Evolutionary conservation across 1,140 invertebrate genomes (phyloP), one percentile per base, ranked within the genome.

Genomic region (Battus philenor): DNA sequence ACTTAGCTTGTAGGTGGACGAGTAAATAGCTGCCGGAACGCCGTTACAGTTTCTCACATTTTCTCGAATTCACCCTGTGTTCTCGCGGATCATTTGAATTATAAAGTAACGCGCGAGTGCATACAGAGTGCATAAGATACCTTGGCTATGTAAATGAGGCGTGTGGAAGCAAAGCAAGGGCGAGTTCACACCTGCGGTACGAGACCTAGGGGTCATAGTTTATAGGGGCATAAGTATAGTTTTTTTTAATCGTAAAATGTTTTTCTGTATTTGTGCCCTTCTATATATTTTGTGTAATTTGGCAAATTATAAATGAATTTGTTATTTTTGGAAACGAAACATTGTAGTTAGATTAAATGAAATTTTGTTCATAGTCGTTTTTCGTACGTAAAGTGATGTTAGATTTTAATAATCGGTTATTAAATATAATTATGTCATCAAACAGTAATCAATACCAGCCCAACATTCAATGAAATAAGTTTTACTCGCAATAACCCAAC

Each of bases 31-130:
- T 41, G 27, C 31, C 62, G 72, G 66, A 74, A 76, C 66, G 72
- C 74, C 78, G 77, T 83, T 83, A 81, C 57, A 74, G 70, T 66
- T 84, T 84, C 80, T 81, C 80, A 84, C 75, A 84, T 81, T 76
- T 72, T 64, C 68, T 65, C 49, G 57, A 68, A 73, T 71, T 68
- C 65, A 61, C 54, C 58, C 61, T 41, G 64, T 51, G 59, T 64
- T 66, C 53, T 50, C 51, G 63, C 60, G 70, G 64, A 68, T 72
- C 60, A 82, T 84, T 77, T 82, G 74, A 82, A 80, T 84, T 82
- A 82, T 79, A 77, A 79, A 77, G 73, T 68, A 68, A 63, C 62
- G 73, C 65, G 60, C 52, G 75, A 75, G 64, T 75, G 77, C 79
- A 81, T 68, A 62, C 72, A 64, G 63, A 70, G 68, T 77, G 74